Base-by-base conservation (phyloP, 1,140 invertebrate genomes). In the Lutraria rhynchaena region DNA sequence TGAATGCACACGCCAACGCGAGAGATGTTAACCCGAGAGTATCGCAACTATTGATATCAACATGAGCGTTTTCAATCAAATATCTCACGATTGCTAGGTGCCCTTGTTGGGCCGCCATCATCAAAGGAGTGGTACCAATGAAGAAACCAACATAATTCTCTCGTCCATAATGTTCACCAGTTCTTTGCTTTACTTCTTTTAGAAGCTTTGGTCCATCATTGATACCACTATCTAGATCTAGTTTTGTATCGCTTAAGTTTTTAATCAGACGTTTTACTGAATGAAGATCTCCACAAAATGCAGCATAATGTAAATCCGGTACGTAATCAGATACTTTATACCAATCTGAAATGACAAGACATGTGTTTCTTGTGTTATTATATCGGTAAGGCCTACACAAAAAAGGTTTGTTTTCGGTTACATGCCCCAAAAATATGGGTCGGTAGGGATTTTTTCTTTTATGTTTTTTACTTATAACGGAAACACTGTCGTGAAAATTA, bases 41-140 rank as follows among this genome's bases (percentile, higher is more conserved):
- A 29, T 83, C 82, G 13, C 44, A 55, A 29, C 55, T 63, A 13
- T 74, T 69, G 4, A 83, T 70, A 13, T 78, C 49, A 5, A 69
- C 82, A 27, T 69, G 31, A 9, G 31, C 75, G 17, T 69, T 22
- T 24, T 67, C 31, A 46, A 73, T 49, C 13, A 83, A 76, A 13
- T 73, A 61, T 37, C 57, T 80, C 13, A 83, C 61, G 17, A 74
- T 44, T 22, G 61, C 57, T 0, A 75, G 15, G 27, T 74, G 44
- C 7, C 82, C 82, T 9, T 60, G 75, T 29, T 83, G 75, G 15
- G 67, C 58, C 13, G 82, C 82, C 60, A 83, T 73, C 82, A 83
- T 83, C 1, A 83, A 31, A n/a, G 76, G 82, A 5, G 82, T 80
- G 11, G 76, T 60, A 17, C 67, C 67, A 27, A 74, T 22, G 22